Base-by-base conservation (phyloP, 2,888 invertebrate species). In the Kryphioiulus occultus region DNA sequence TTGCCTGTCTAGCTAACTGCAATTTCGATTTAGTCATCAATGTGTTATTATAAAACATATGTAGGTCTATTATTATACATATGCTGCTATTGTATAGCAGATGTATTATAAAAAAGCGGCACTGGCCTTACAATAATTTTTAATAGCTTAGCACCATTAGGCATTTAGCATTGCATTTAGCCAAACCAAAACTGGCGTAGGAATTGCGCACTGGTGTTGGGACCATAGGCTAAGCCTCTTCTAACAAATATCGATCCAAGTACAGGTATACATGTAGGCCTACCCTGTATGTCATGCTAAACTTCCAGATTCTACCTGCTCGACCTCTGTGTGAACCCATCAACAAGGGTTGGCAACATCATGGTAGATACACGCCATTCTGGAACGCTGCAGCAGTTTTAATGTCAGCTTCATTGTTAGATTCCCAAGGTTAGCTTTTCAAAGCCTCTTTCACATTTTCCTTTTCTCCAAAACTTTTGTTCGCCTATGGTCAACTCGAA, bases 381-480 rank as follows among this genome's bases (percentile, higher is more conserved):
- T 68, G 68, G 68, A n/a, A 68, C 68, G 10, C 3, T 10, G 68
- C 22, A 26, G 68, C 68, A 68, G 68, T 26, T 68, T 26, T 68
- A 68, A 68, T 26, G 68, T 68, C 68, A 68, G 22, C 68, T 68
- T 22, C 68, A 68, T 68, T 68, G 68, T 68, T 68, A 26, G 26
- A 26, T 26, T 26, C 68, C 10, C 68, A 68, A 68, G 68, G 68
- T 68, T 26, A 68, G 26, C 68, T 68, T 68, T 68, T 68, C 68
- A 68, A 26, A 68, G 22, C 26, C 12, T 68, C 68, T 68, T 68
- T 68, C 68, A 68, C 68, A 15, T 68, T 68, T 68, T 68, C 68
- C 68, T 68, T 68, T 68, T 68, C 22, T 22, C 68, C 22, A 26
- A 68, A 68, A 68, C 68, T 68, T 68, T 68, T 68, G 68, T 68